phyloP scores from a whole-genome alignment of 2,888 invertebrate genomes.

The Dinocampus coccinellae region DNA sequence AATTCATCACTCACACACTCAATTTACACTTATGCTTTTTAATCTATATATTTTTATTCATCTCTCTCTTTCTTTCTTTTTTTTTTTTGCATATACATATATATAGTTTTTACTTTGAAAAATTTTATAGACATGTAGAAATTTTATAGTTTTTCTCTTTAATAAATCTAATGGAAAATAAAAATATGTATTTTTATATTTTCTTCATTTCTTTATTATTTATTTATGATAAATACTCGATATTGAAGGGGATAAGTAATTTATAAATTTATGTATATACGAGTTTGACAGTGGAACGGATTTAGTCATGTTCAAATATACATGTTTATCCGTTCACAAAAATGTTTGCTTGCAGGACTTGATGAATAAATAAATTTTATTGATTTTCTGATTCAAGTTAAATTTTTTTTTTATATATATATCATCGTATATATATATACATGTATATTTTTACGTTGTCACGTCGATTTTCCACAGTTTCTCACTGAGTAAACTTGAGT shows the following conservation, averaged over 20 bases:
- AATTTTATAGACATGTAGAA: too few species aligned
- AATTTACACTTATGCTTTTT: neutral
- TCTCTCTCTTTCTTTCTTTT: too few species aligned
- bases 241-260: conserved; percentile 41
- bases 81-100: too few species aligned
- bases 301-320: conserved; percentile 13
- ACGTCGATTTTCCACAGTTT: neutral
- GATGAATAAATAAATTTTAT: conserved; percentile 32
- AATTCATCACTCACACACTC: neutral
- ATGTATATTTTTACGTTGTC: neutral
- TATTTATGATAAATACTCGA: neutral
- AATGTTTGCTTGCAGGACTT: conserved; percentile 6
- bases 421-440: too few species aligned
- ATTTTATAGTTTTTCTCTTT: too few species aligned
- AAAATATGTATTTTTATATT: too few species aligned
- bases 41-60: too few species aligned
- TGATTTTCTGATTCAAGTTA: conserved; percentile 19
- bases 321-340: conserved; percentile 2
- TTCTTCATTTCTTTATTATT: neutral
- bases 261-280: conserved; percentile 53
- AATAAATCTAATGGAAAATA: too few species aligned
- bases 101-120: too few species aligned
- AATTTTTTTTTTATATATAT: neutral
- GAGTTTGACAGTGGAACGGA: conserved; percentile 31
- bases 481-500: neutral